Evolutionary conservation across 2,113 vertebrate genomes (phyloP).

Genomic region (Tupaia chinensis): DNA sequence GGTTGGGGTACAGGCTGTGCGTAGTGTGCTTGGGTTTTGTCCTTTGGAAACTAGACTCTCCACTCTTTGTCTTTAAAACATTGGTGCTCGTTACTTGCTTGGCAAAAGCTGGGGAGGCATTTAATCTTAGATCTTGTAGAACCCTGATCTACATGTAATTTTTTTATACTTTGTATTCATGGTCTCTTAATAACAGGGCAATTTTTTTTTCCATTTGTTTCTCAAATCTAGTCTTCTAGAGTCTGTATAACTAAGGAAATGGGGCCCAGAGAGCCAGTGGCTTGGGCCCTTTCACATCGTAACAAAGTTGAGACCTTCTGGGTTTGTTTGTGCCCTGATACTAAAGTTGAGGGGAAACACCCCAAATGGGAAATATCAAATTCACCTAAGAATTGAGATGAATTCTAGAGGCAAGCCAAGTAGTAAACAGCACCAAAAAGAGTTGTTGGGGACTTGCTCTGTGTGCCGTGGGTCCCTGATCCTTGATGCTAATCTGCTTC

Average conservation of each 20-base stretch:
- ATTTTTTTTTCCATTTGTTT: slow-evolving; percentile 3
- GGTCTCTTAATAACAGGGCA: neutral
- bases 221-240: neutral
- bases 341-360: neutral
- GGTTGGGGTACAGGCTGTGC: slow-evolving; percentile 23
- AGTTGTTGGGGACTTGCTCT: slow-evolving; percentile 35
- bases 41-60: slow-evolving; percentile 50
- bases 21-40: slow-evolving; percentile 70
- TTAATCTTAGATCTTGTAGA: neutral
- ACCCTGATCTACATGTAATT: neutral
- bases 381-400: neutral
- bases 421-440: slow-evolving; percentile 79
- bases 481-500: slow-evolving; percentile 65
- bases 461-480: slow-evolving; percentile 69
- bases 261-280: neutral
- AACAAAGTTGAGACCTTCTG: neutral
- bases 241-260: neutral
- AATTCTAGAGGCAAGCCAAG: slow-evolving; percentile 67
- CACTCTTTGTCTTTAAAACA: slow-evolving; percentile 44
- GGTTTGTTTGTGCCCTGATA: slow-evolving; percentile 4
- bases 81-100: slow-evolving; percentile 81
- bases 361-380: slow-evolving; percentile 5
- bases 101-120: slow-evolving; percentile 58
- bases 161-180: slow-evolving; percentile 26
- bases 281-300: neutral